Conservation (phyloP, 1,140 invertebrate species). For the Rhizoglyphus robini region DNA sequence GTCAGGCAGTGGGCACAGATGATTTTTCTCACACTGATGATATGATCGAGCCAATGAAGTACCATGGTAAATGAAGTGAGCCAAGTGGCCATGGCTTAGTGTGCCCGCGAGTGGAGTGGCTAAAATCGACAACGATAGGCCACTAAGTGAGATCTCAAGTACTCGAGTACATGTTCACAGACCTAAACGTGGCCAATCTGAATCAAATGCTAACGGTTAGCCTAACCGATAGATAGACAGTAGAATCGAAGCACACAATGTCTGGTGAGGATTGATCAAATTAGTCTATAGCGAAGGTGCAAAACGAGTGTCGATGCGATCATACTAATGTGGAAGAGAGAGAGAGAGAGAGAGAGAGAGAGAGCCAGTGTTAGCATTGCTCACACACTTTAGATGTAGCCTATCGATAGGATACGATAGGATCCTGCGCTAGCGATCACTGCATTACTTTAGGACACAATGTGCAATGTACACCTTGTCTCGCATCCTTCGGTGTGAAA, state of each 20-base stretch:
- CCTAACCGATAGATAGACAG: background rate
- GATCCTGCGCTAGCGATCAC: background rate
- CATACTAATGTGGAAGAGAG: background rate
- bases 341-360: too few species aligned
- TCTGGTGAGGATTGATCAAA: conserved; percentile 2
- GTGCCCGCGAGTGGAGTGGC: background rate
- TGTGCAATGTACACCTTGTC: background rate
- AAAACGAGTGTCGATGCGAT: background rate
- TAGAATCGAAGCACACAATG: background rate
- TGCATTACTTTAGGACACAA: background rate
- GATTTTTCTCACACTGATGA: too few species aligned
- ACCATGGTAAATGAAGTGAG: background rate
- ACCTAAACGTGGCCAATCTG: background rate
- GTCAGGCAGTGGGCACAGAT: too few species aligned
- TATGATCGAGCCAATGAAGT: too few species aligned
- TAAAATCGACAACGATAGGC: background rate
- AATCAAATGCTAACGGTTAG: background rate
- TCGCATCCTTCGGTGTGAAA: background rate
- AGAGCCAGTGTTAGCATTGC: background rate
- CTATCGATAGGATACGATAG: background rate
- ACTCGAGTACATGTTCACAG: background rate
- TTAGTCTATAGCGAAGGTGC: conserved; percentile 14
- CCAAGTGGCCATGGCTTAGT: background rate
- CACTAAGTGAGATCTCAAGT: background rate
- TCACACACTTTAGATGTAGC: background rate